Evolutionary conservation across 1,140 invertebrate species (phyloP), one percentile per base, ranked within the genome.

Genomic region (Dendrolimus punctatus): DNA sequence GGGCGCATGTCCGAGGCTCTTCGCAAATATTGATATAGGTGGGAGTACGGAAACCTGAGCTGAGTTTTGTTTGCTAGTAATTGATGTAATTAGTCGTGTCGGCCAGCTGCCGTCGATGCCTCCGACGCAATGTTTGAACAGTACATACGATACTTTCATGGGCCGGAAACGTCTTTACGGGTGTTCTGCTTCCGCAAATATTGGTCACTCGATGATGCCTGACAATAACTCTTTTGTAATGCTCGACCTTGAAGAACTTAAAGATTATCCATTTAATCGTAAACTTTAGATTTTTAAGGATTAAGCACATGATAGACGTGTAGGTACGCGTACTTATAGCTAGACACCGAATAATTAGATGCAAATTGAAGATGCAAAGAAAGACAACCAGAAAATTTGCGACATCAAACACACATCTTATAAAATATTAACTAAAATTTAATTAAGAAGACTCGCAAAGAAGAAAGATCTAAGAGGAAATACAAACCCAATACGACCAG

Each of bases 61-160:
- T 58, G 51, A 52, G 51, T 61, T 54, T 60, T 82, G 73, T 83
- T 82, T 83, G 73, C 68, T 76, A 74, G 77, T 85, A 82, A 85
- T 85, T 84, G 82, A 84, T 77, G 82, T 85, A 85, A 85, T 85
- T 85, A 85, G 82, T 85, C 79, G 79, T 85, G 82, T 85, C 80
- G 79, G 67, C 72, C 78, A 80, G 79, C 80, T 80, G 82, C 77
- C 65, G 68, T 68, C 71, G 73, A 71, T 79, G 74, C 71, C 71
- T 76, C 64, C 62, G 51, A 64, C 57, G 56, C 60, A 65, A 58
- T 83, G 76, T 85, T 82, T 81, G 71, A 69, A 71, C 67, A 73
- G 80, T 78, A 79, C 76, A 83, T 81, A 77, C 73, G 80, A 85
- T 85, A 85, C 82, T 82, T 80, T 79, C 60, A 68, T 58, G 60